Base-by-base conservation (phyloP, 1,140 invertebrate genomes). In the Hylaeus volcanicus region DNA sequence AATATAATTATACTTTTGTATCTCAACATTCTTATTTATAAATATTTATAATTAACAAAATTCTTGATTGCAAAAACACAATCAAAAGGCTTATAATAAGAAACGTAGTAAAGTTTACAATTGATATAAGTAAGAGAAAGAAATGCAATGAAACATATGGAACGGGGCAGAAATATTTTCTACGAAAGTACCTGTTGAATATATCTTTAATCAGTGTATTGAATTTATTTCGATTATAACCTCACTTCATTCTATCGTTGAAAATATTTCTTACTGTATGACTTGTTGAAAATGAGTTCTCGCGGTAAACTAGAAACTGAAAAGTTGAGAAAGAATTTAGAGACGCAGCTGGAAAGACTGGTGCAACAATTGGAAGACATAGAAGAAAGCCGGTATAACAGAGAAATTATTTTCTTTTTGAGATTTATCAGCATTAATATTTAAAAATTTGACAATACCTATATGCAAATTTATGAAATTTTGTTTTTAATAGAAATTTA, bases 361-460 rank as follows among this genome's bases (percentile, higher is more conserved):
- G 93, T 97, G 14, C 94, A 96, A 86, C 96, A 97, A 89, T 90
- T 97, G 43, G 92, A 94, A 61, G 96, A 97, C 92, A 93, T 97
- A 73, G 96, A 97, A 89, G 95, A 96, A 86, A 95, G 94, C 94
- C 96, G 94, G 96, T 96, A 93, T 68, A 26, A 56, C 45, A 41
- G 5, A 60, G 15, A 51, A 68, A 60, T 58, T 43, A 73, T 51
- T 9, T 26, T 53, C 15, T n/a, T 5, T 41, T 63, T 1, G 12
- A 68, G 45, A 11, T 58, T 26, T 11, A 56, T 63, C 56, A 26
- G 56, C 41, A 56, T 61, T 26, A 39, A n/a, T n/a, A 61, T 68
- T 63, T 39, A 43, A 43, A 14, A 45, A 68, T 77, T 64, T 51
- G 65, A 1, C 74, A 60, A 72, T 1, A 63, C 39, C 2, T 64